Evolutionary conservation across 2,888 invertebrate genomes (phyloP), one percentile per base, ranked within the genome.

Genomic region (Lepidocyrtinus sp.): DNA sequence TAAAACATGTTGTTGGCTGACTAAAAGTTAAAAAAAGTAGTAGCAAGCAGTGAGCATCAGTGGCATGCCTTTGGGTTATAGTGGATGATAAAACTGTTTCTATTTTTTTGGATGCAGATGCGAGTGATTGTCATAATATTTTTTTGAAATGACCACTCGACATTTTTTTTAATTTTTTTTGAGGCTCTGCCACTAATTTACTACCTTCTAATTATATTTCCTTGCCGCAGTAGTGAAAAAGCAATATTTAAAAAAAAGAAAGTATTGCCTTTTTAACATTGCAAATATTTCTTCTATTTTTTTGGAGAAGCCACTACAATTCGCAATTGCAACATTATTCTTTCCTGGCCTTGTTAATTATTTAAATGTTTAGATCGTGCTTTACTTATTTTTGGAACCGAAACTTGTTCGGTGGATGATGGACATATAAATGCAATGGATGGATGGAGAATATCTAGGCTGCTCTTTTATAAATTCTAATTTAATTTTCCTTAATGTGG

Each of bases 181-280:
- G 50, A 50, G 50, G 50, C 50, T n/a, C n/a, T n/a, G 50, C 50
- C 50, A 50, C 50, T 50, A 50, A 50, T 50, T 50, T 50, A n/a
- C 17, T 36, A 12, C n/a, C n/a, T 36, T 36, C 5, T 7, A 36
- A 36, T 7, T 12, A 36, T 36, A 12, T 36, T 36, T 36, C 36
- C n/a, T n/a, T 36, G 36, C 36, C 12, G 12, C 36, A 7, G 36
- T 36, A 36, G 36, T 36, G 12, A 36, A 36, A 36, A 36, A n/a
- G n/a, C n/a, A n/a, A n/a, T n/a, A n/a, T n/a, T n/a, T n/a, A n/a
- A n/a, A n/a, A n/a, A n/a, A n/a, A n/a, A n/a, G n/a, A n/a, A n/a
- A n/a, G n/a, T n/a, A n/a, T n/a, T n/a, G n/a, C n/a, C n/a, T n/a
- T n/a, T n/a, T n/a, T n/a, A n/a, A n/a, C n/a, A n/a, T n/a, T n/a